These are phyloP conservation scores for Vanacampus margaritifer DNA, from an alignment of 2,113 vertebrate genomes.

Conservation along the genomic window DNA sequence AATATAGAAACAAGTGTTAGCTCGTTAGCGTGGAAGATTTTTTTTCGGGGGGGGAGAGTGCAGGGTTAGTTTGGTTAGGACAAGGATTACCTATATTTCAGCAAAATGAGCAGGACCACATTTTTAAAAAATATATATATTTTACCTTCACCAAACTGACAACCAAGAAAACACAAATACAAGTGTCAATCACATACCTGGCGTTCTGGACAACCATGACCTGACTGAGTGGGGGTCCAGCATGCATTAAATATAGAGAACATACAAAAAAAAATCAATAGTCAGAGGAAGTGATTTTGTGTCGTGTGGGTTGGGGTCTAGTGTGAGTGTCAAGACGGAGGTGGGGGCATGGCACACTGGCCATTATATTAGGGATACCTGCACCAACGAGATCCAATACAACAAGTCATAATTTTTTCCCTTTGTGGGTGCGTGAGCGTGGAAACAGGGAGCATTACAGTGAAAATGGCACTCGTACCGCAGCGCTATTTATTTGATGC, in stretches of 20 bases:
- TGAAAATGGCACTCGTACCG: background rate
- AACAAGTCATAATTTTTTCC: background rate
- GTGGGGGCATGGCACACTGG: conserved; percentile 51
- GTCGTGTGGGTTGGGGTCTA: background rate
- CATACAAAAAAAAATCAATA: conserved; percentile 67
- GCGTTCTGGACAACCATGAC: conserved; percentile 99
- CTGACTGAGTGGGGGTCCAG: conserved; percentile 87
- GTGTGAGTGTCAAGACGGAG: conserved; percentile 54
- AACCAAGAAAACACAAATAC: conserved; percentile 54
- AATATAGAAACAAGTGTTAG: conserved; percentile 1
- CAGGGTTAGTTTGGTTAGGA: conserved; percentile 38
- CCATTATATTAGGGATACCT: background rate
- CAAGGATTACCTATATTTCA: conserved; percentile 23
- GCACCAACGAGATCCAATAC: background rate
- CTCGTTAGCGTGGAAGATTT: conserved; percentile 31
- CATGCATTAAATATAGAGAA: conserved; percentile 78
- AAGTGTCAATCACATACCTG: conserved; percentile 79
- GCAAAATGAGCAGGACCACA: conserved; percentile 26
- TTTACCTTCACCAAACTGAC: conserved; percentile 48
- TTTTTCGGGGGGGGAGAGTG: conserved; percentile 58
- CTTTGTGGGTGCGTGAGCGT: too few species aligned
- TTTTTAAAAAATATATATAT: background rate
- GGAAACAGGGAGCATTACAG: background rate
- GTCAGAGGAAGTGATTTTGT: conserved; percentile 54
- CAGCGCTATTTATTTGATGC: background rate